A percentile compares a stretch with the other conserved stretches of the same genome.
These are phyloP conservation scores for Turnix velox DNA, from an alignment of 2,113 vertebrate genomes.

Conservation along the genomic window DNA sequence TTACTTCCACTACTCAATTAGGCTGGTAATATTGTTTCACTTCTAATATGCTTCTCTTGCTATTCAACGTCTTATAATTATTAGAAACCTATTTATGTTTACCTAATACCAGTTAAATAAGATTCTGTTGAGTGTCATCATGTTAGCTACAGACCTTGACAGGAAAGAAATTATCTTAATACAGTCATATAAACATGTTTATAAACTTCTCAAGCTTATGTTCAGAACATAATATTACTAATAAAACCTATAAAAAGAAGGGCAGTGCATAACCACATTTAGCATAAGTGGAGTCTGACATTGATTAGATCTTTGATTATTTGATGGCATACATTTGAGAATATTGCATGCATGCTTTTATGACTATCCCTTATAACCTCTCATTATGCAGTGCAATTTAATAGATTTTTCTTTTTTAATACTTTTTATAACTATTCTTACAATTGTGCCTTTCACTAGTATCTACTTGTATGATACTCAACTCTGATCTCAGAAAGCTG, in stretches of 20 bases:
- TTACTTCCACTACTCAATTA: slow-evolving; percentile 63
- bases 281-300: neutral
- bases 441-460: neutral
- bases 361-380: neutral
- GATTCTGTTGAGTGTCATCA: neutral
- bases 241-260: neutral
- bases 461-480: neutral
- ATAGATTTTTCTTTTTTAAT: neutral
- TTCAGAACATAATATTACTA: neutral
- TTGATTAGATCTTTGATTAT: neutral
- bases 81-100: slow-evolving; percentile 54
- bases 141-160: neutral
- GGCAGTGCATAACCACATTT: neutral
- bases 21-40: slow-evolving; percentile 52
- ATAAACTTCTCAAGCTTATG: neutral
- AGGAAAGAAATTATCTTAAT: neutral
- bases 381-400: neutral
- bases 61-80: slow-evolving; percentile 50
- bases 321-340: neutral
- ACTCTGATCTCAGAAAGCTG: neutral
- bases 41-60: slow-evolving; percentile 35
- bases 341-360: neutral
- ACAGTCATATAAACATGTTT: neutral
- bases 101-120: slow-evolving; percentile 15
- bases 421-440: neutral